Percentiles rank a stretch among this genome's conserved stretches.
Conservation (phyloP, 2,797 vertebrate genomes). For the Sebastolobus alascanus region DNA sequence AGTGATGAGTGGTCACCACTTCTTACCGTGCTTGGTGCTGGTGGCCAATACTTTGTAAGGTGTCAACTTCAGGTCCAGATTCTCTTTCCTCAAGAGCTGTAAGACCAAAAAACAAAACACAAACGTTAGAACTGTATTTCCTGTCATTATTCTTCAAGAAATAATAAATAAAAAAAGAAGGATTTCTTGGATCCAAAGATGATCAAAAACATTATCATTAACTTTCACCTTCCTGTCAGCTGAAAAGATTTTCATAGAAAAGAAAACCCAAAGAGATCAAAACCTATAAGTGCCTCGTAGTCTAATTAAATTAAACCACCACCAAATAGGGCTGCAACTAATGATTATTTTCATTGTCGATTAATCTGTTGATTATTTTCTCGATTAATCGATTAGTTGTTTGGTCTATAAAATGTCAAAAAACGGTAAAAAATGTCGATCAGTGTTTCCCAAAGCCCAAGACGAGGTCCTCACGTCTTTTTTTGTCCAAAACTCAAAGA, state of each 20-base stretch:
- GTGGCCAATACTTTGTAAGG: constrained; percentile 98
- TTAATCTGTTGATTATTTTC: no score
- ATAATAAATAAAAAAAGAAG: background rate
- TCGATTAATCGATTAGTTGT: no score
- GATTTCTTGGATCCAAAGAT: background rate
- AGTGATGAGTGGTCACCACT: rapidly evolving
- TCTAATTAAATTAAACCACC: background rate
- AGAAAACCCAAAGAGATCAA: background rate
- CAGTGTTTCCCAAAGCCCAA: no score
- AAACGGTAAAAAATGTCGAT: no score
- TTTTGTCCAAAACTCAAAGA: no score
- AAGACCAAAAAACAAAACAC: background rate
- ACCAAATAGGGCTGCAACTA: no score
- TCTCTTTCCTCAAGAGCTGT: constrained; percentile 96
- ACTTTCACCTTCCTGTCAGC: no score
- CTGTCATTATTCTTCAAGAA: background rate
- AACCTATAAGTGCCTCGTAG: background rate
- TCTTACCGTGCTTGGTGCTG: constrained; percentile 96
- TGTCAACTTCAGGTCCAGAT: constrained; percentile 96
- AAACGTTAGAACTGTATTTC: background rate
- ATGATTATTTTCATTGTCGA: no score
- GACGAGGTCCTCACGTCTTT: no score
- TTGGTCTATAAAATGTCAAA: no score
- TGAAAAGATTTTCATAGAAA: background rate
- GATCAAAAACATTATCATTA: background rate